These are phyloP conservation scores for Orius laevigatus DNA, from an alignment of 1,140 invertebrate species.

Conservation along the genomic window DNA sequence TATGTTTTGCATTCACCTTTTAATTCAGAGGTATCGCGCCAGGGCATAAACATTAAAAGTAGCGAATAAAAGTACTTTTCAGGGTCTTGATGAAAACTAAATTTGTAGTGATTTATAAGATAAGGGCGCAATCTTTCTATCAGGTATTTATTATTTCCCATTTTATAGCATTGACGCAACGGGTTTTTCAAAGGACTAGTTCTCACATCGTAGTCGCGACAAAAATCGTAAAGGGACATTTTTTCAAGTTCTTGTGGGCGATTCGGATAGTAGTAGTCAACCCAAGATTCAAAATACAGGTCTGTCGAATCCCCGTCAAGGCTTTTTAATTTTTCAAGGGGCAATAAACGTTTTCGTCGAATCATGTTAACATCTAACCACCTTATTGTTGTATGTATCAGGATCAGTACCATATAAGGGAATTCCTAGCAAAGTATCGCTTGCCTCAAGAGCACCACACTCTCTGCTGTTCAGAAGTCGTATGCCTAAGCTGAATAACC, in stretches of 20 bases:
- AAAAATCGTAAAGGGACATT: not conserved
- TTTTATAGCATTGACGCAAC: not conserved
- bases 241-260: slow-evolving; percentile 20
- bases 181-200: not conserved
- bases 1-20: no score
- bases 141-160: slow-evolving; percentile 1
- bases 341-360: slow-evolving; percentile 18
- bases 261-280: slow-evolving; percentile 22
- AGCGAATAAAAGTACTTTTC: slow-evolving; percentile 8
- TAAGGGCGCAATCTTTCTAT: slow-evolving; percentile 7
- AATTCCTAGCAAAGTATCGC: slow-evolving; percentile 18
- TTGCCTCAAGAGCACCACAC: slow-evolving; percentile 20
- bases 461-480: slow-evolving; percentile 19
- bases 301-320: slow-evolving; percentile 20
- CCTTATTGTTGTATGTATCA: slow-evolving; percentile 20
- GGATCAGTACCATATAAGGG: slow-evolving; percentile 19
- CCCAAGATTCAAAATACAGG: slow-evolving; percentile 19
- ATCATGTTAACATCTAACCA: slow-evolving; percentile 21
- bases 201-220: not conserved
- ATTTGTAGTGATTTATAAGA: no score
- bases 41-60: slow-evolving; percentile 10
- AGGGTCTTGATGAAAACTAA: slow-evolving; percentile 1
- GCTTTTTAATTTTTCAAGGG: slow-evolving; percentile 17
- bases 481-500: slow-evolving; percentile 19
- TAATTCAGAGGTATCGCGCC: not conserved